phyloP scores from a whole-genome alignment of 2,113 vertebrate genomes.

The Phylloscopus whistleri region DNA sequence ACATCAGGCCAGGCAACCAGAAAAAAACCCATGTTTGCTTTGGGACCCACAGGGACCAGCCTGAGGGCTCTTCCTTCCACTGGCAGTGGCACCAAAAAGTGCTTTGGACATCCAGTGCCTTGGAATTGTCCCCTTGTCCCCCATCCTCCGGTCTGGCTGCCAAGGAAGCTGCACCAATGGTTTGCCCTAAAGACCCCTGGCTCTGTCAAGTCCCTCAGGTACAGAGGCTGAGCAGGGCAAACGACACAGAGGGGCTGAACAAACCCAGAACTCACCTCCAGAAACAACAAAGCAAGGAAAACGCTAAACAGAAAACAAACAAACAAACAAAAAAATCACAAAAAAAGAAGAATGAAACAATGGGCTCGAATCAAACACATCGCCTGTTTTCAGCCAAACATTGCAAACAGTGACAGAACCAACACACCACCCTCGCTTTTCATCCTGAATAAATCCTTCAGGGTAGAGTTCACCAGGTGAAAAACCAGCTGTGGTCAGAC shows the following conservation, averaged over 20 bases:
- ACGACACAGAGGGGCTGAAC: background rate
- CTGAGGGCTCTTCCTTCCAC: background rate
- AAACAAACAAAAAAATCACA: background rate
- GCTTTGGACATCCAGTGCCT: background rate
- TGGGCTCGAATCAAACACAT: background rate
- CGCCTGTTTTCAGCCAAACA: background rate
- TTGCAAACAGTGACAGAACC: background rate
- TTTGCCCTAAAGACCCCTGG: background rate
- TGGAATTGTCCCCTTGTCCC: background rate
- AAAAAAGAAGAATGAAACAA: slow-evolving; percentile 1
- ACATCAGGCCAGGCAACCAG: background rate
- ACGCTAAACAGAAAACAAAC: slow-evolving; percentile 33
- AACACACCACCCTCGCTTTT: accelerated
- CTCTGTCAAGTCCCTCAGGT: background rate
- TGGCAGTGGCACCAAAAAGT: background rate
- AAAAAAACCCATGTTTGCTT: background rate
- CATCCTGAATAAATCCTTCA: background rate
- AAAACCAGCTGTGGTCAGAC: background rate
- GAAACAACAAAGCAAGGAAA: slow-evolving; percentile 58
- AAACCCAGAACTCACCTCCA: slow-evolving; percentile 34
- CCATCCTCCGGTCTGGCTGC: background rate
- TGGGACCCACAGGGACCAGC: background rate
- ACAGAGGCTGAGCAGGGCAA: background rate
- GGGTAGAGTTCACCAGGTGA: slow-evolving; percentile 49
- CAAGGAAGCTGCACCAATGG: slow-evolving; percentile 48